A percentile compares a stretch with the other conserved stretches of the same genome.
Conservation (phyloP, 2,113 vertebrate genomes). For the Lepus europaeus region DNA sequence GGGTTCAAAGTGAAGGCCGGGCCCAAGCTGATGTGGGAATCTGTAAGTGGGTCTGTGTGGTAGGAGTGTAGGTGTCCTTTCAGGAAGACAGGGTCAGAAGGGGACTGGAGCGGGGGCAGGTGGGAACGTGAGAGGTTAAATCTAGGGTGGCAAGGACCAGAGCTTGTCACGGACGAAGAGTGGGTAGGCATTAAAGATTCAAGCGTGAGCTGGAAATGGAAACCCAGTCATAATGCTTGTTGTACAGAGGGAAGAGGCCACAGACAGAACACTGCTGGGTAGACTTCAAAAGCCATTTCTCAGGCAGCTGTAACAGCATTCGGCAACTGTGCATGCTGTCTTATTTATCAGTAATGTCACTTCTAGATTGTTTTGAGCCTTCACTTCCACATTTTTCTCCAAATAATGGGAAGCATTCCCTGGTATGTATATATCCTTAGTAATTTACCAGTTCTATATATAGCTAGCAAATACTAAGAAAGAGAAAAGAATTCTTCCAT, state of each 20-base stretch:
- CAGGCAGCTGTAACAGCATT: background rate
- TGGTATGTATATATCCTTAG: background rate
- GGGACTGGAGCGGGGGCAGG: background rate
- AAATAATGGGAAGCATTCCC: constrained; percentile 47
- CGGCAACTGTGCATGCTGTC: background rate
- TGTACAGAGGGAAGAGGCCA: background rate
- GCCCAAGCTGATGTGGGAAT: no score
- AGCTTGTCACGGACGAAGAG: background rate
- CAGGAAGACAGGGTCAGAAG: background rate
- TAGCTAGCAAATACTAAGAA: background rate
- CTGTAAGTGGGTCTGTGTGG: background rate
- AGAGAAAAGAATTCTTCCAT: background rate
- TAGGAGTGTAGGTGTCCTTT: rapidly evolving
- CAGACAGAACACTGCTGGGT: background rate
- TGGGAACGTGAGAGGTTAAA: background rate
- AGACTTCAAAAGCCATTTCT: background rate
- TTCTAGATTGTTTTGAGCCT: background rate
- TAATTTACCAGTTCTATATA: constrained; percentile 17
- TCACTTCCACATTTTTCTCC: constrained; percentile 10
- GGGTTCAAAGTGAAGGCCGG: background rate
- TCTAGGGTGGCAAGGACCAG: rapidly evolving
- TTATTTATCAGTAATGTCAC: background rate
- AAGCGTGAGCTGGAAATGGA: background rate
- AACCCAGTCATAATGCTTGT: background rate
- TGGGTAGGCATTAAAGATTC: background rate